Percentiles rank a stretch among this genome's conserved stretches.
Conservation (phyloP, 2,113 vertebrate species). For the Jaculus jaculus region DNA sequence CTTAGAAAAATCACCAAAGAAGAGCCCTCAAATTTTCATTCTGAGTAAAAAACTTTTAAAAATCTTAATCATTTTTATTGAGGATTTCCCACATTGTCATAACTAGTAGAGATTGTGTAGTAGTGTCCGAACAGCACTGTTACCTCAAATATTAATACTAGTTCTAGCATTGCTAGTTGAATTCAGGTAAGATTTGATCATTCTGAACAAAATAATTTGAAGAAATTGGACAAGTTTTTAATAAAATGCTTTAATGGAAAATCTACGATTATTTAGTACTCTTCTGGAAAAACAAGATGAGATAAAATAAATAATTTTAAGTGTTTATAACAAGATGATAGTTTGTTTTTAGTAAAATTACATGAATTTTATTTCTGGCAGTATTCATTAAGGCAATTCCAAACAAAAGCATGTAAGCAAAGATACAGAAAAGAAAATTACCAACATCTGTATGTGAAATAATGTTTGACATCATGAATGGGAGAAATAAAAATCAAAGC, state of each 20-base stretch:
- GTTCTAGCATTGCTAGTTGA: not conserved
- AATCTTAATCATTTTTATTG: not conserved
- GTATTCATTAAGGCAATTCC: not conserved
- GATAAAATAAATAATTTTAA: not conserved
- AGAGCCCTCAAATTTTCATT: not conserved
- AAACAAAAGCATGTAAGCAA: not conserved
- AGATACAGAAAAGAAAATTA: not conserved
- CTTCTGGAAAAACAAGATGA: not conserved
- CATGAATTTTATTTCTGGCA: not conserved
- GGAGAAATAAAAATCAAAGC: too few relatives aligned
- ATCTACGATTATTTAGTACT: not conserved
- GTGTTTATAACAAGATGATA: not conserved
- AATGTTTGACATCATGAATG: too few relatives aligned
- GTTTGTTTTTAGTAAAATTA: not conserved
- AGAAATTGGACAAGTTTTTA: not conserved
- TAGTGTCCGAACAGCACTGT: not conserved
- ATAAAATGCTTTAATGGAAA: not conserved
- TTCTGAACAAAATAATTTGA: not conserved
- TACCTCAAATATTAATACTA: not conserved
- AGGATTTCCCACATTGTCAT: not conserved
- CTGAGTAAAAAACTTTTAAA: not conserved
- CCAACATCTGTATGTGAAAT: not conserved
- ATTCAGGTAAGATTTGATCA: not conserved
- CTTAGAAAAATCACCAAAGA: not conserved
- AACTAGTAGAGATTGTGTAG: not conserved